A percentile compares a stretch with the other conserved stretches of the same genome.
These are phyloP conservation scores for Pterostichus madidus DNA, from an alignment of 2,888 invertebrate species.

Conservation along the genomic window DNA sequence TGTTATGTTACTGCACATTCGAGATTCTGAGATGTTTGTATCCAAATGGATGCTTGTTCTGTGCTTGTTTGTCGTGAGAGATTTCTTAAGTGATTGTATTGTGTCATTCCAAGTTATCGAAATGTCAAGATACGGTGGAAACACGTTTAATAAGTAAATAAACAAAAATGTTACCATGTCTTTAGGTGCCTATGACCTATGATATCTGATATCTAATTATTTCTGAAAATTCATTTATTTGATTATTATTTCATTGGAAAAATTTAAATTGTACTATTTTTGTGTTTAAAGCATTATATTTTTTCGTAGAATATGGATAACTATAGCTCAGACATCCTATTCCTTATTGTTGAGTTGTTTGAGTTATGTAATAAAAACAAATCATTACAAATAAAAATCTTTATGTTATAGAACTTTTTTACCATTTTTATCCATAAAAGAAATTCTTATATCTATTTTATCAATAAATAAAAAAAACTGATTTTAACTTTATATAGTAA, in stretches of 20 bases:
- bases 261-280: constrained; percentile 72
- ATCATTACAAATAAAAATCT: constrained; percentile 55
- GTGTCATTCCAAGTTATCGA: constrained; percentile 67
- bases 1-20: constrained; percentile 36
- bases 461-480: neutral
- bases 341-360: constrained; percentile 54
- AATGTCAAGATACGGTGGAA: constrained; percentile 60
- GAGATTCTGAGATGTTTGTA: constrained; percentile 46
- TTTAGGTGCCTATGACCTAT: constrained; percentile 73
- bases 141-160: constrained; percentile 51
- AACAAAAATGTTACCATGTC: constrained; percentile 74
- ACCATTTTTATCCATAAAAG: constrained; percentile 17
- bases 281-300: constrained; percentile 71
- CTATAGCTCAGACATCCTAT: constrained; percentile 62
- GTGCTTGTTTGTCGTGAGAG: constrained; percentile 46
- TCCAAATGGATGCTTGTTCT: constrained; percentile 40
- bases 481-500: no score
- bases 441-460: constrained; percentile 12
- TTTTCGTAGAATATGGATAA: constrained; percentile 54
- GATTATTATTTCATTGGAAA: constrained; percentile 63
- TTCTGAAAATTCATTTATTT: constrained; percentile 68
- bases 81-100: constrained; percentile 61
- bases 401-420: constrained; percentile 53
- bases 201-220: constrained; percentile 61
- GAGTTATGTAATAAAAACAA: constrained; percentile 57